These are phyloP conservation scores for Shargacucullia verbasci DNA, from an alignment of 2,888 invertebrate genomes.

Conservation along the genomic window DNA sequence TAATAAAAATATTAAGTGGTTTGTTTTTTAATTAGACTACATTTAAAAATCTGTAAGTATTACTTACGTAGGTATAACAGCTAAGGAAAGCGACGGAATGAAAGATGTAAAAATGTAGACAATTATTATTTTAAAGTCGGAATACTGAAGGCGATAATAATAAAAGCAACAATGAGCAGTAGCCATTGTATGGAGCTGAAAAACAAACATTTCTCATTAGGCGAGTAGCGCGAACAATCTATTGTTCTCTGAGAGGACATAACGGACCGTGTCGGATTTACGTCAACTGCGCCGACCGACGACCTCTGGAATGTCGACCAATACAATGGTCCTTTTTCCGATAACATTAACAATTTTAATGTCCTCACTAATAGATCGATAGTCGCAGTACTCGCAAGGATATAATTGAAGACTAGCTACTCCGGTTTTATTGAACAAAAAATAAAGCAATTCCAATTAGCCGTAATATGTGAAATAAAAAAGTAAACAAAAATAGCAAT, in stretches of 20 bases:
- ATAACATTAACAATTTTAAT: conserved; percentile 16
- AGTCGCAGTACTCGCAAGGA: neutral
- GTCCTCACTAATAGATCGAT: neutral
- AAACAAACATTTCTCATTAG: conserved; percentile 88
- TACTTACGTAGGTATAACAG: too few relatives aligned
- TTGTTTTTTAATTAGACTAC: conserved; percentile 6
- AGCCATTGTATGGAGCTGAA: conserved; percentile 82
- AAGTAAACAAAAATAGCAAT: conserved; percentile 10
- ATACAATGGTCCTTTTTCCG: conserved; percentile 36
- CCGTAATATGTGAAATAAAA: conserved; percentile 5
- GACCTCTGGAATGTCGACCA: conserved; percentile 72
- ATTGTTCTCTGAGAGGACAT: conserved; percentile 85
- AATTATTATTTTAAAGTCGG: conserved; percentile 67
- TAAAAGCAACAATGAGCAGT: conserved; percentile 78
- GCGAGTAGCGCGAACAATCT: conserved; percentile 80
- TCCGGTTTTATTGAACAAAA: neutral
- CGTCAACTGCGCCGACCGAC: conserved; percentile 77
- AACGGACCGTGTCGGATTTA: conserved; percentile 86
- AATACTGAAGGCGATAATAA: conserved; percentile 74
- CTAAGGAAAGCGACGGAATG: conserved; percentile 7
- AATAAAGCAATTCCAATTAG: conserved; percentile 3
- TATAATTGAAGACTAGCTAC: neutral
- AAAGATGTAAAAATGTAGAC: conserved; percentile 31
- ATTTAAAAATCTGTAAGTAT: conserved; percentile 23
- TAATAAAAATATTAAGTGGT: conserved; percentile 26